Evolutionary conservation across 2,888 invertebrate genomes (phyloP).

Genomic region (Cataglyphis cursor): DNA sequence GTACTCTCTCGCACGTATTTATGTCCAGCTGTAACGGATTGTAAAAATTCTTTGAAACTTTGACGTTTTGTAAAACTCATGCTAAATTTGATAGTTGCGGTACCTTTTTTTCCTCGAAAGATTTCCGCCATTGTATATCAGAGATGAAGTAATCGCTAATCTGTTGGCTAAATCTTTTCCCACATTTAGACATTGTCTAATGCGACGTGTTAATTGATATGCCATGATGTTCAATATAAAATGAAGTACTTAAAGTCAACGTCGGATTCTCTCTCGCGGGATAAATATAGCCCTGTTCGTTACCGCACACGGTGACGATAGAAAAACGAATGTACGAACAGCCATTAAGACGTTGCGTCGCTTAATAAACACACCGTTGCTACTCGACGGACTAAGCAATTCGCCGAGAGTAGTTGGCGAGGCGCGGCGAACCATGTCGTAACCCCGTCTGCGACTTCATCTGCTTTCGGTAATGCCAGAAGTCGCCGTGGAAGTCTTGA

Average conservation of each 20-base stretch:
- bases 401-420: slow-evolving; percentile 23
- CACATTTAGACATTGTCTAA: background rate
- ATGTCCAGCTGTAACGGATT: background rate
- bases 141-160: background rate
- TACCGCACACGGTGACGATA: slow-evolving; percentile 47
- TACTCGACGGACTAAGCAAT: slow-evolving; percentile 26
- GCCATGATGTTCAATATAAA: slow-evolving; percentile 9
- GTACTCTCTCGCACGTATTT: background rate
- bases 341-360: slow-evolving; percentile 67
- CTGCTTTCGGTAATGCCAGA: slow-evolving; percentile 72
- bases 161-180: background rate
- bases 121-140: background rate
- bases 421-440: slow-evolving; percentile 61
- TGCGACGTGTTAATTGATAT: slow-evolving; percentile 28
- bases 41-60: too few species aligned
- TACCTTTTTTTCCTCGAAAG: background rate
- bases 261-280: background rate
- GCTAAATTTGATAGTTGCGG: background rate
- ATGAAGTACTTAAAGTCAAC: background rate
- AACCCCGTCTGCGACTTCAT: slow-evolving; percentile 56
- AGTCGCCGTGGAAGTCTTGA: slow-evolving; percentile 65
- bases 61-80: background rate
- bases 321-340: slow-evolving; percentile 67
- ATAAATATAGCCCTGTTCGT: slow-evolving; percentile 19
- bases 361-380: slow-evolving; percentile 60